These are phyloP conservation scores for Listrodromus nycthemerus DNA, from an alignment of 2,888 invertebrate genomes.

Conservation along the genomic window DNA sequence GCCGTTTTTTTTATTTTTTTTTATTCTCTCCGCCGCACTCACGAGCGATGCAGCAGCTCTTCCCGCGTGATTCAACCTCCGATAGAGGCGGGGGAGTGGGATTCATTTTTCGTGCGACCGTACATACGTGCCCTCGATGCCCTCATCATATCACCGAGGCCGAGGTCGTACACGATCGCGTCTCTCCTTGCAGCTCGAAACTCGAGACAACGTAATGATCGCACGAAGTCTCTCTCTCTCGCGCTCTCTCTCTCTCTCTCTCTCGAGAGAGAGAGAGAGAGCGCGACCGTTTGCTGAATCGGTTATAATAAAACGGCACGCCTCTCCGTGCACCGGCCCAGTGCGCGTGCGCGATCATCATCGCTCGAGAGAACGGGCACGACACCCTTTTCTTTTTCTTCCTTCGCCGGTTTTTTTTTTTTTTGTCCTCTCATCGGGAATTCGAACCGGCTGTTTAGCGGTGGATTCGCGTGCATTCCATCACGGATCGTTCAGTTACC, in stretches of 20 bases:
- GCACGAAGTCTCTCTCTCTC: conserved; percentile 56
- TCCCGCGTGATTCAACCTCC: conserved; percentile 40
- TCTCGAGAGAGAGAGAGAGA: too few relatives aligned
- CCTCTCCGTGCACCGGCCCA: conserved; percentile 24
- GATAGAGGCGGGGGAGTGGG: not conserved
- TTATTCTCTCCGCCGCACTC: conserved; percentile 34
- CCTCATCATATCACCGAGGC: conserved; percentile 73
- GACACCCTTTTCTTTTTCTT: conserved; percentile 23
- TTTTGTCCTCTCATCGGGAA: conserved; percentile 13
- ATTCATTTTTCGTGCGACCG: conserved; percentile 26
- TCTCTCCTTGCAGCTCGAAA: conserved; percentile 74
- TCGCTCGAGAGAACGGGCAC: conserved; percentile 7
- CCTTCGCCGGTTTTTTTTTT: not conserved
- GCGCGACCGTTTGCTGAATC: conserved; percentile 65
- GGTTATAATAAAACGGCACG: conserved; percentile 59
- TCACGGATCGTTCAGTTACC: conserved; percentile 55
- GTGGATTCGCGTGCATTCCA: conserved; percentile 47
- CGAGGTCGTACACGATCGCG: conserved; percentile 53
- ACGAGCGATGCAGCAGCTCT: conserved; percentile 48
- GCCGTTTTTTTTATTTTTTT: conserved; percentile 34
- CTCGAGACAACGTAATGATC: conserved; percentile 78
- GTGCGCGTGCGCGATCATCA: conserved; percentile 41
- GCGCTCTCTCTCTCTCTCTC: too few relatives aligned
- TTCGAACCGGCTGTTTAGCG: conserved; percentile 20
- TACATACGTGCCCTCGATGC: conserved; percentile 69